phyloP scores from a whole-genome alignment of 2,797 vertebrate species.

The Gila robusta region DNA sequence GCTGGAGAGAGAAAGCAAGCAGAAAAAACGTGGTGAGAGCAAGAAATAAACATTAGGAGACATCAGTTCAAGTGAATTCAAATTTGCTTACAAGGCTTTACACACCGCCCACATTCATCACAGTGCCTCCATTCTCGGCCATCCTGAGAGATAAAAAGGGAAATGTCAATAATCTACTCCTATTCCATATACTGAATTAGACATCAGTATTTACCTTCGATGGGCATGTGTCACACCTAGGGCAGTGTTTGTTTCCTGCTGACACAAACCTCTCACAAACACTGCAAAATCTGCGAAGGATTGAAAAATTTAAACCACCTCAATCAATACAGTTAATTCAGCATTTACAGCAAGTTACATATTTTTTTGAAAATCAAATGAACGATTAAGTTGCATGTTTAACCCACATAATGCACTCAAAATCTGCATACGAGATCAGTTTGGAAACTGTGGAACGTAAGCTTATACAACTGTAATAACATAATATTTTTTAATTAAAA shows the following conservation, averaged over 20 bases:
- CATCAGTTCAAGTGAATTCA: not conserved
- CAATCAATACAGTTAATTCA: not conserved
- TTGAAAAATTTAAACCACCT: not conserved
- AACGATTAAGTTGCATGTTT: not conserved
- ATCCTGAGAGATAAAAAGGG: conserved; percentile 77
- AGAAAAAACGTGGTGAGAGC: not conserved
- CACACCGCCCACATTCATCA: conserved; percentile 86
- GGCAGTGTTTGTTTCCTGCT: conserved; percentile 89
- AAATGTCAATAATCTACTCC: not conserved
- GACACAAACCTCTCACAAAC: conserved; percentile 86
- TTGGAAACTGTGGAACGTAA: not conserved
- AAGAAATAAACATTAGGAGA: not conserved
- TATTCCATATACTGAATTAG: not conserved
- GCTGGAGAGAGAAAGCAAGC: conserved; percentile 74
- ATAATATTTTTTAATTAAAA: not conserved
- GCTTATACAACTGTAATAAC: not conserved
- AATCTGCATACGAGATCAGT: not conserved
- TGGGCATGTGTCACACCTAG: conserved; percentile 86
- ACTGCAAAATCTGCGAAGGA: conserved; percentile 83
- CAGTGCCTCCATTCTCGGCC: conserved; percentile 93
- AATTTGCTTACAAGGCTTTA: conserved; percentile 90
- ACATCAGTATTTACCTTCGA: conserved; percentile 85
- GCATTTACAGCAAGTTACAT: not conserved
- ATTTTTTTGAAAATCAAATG: not conserved
- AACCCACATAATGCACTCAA: not conserved